Evolutionary conservation across 30 jellyfish, hydroid and myxozoan species (phyloP), one percentile per base, ranked within the genome.

Genomic region (Hydractinia symbiolongicarpus): DNA sequence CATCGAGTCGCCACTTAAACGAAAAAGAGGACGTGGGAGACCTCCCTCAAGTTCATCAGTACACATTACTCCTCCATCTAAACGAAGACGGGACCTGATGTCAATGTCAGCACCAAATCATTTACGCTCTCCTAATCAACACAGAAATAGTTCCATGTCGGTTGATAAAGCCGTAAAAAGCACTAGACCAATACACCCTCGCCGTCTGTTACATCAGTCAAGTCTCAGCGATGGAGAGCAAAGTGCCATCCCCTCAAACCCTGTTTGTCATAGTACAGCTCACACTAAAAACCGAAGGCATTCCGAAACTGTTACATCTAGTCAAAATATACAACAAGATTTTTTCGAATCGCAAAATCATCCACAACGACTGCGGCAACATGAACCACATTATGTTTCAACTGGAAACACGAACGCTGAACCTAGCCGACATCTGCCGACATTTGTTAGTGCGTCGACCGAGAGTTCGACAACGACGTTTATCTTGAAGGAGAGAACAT

Each of bases 401-500:
- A 64, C 52, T 51, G 19, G 19, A n/a, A 51, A 4, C 8, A 44
- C 74, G 17, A 64, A 44, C 40, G 19, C 74, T n/a, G 40, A 44
- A 51, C 74, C 19, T n/a, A 64, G 52, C 19, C 19, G 17, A 13
- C 17, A 64, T 13, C 52, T 9, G 17, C 52, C 74, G 74, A 64
- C 9, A n/a, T 44, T 13, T 13, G 74, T 13, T 13, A 64, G 40
- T 64, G 40, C 19, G 40, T 64, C 74, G 19, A 44, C 74, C 17
- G 52, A 64, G 6, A n/a, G 19, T 13, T 64, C 74, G 8, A 64
- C 84, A 10, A 66, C 84, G 30, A 61, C 84, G 53, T 19, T 61
- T 52, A 52, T 79, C 40, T 79, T 83, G 64, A 21, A 66, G 7
- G 87, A 83, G 64, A 53, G 87, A 20, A 83, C 40, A 66, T 83